phyloP scores from a whole-genome alignment of 2,113 vertebrate genomes.

The Dasyurus viverrinus region DNA sequence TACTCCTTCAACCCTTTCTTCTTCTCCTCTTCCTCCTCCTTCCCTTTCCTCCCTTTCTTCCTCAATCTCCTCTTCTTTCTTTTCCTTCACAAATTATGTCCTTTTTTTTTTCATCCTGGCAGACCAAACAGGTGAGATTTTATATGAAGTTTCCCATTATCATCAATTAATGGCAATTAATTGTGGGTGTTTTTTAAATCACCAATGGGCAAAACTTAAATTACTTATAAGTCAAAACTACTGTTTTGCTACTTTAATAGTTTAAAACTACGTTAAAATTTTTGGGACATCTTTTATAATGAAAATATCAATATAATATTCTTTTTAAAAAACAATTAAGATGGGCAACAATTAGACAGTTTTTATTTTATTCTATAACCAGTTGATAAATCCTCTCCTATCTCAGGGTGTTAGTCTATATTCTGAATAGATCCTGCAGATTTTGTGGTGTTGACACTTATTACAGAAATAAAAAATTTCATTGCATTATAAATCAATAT shows the following conservation, averaged over 20 bases:
- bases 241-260: too few species aligned
- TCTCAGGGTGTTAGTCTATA: background rate
- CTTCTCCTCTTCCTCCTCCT: too few species aligned
- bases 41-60: too few species aligned
- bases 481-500: background rate
- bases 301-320: too few species aligned
- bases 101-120: background rate
- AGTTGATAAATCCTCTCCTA: background rate
- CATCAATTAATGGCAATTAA: background rate
- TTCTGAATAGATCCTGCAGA: background rate
- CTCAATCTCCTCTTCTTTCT: too few species aligned
- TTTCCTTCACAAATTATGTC: background rate
- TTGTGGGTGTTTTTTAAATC: too few species aligned
- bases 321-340: background rate
- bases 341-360: background rate
- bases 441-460: background rate
- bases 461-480: background rate
- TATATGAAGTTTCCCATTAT: background rate
- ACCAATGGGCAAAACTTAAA: too few species aligned
- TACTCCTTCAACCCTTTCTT: too few species aligned
- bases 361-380: background rate
- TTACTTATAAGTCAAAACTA: too few species aligned
- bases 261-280: too few species aligned
- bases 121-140: background rate
- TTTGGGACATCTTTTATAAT: too few species aligned